Conservation (phyloP, 2,888 invertebrate genomes). For the Ecdyonurus torrentis region DNA sequence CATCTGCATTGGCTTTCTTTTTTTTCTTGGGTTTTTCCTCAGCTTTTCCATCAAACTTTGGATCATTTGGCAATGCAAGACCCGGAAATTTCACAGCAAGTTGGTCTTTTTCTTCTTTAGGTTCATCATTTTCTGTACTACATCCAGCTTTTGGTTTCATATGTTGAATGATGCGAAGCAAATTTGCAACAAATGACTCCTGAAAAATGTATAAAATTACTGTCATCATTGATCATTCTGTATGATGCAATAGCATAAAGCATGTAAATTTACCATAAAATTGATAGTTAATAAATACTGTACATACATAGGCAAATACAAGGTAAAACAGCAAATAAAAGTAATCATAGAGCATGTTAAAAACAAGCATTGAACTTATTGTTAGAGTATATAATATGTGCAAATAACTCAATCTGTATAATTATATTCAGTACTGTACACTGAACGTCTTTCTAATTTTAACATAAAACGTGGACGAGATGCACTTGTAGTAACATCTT, state of each 20-base stretch:
- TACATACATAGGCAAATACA: too few relatives aligned
- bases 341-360: too few relatives aligned
- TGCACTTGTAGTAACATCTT: too few relatives aligned
- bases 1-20: conserved; percentile 18
- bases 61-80: conserved; percentile 62
- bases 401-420: neutral
- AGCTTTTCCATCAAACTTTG: conserved; percentile 30
- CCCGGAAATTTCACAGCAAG: conserved; percentile 61
- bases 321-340: too few relatives aligned
- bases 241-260: too few relatives aligned
- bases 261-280: too few relatives aligned
- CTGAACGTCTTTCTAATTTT: too few relatives aligned
- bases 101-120: conserved; percentile 32
- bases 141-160: conserved; percentile 45
- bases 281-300: too few relatives aligned
- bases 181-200: conserved; percentile 87
- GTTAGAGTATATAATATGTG: too few relatives aligned
- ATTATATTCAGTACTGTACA: neutral
- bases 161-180: conserved; percentile 85
- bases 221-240: too few relatives aligned
- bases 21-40: conserved; percentile 24
- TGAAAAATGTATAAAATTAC: conserved; percentile 19
- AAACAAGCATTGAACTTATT: too few relatives aligned
- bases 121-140: conserved; percentile 19
- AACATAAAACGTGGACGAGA: too few relatives aligned